Percentiles rank a stretch among this genome's conserved stretches.
Conservation (phyloP, 2,797 vertebrate genomes). For the Fratercula arctica region DNA sequence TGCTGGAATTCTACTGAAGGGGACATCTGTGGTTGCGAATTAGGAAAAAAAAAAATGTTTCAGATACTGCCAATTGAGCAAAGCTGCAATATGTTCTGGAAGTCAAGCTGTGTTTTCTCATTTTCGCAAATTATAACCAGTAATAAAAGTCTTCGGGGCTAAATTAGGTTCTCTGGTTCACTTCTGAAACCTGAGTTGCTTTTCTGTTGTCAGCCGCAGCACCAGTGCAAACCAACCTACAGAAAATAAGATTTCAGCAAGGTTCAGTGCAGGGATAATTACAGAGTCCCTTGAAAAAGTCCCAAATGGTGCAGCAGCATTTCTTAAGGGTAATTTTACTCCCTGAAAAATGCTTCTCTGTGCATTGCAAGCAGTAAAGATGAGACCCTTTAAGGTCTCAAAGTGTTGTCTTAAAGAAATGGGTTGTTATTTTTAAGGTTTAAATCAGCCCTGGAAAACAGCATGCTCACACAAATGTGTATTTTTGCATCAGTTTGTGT, state of each 20-base stretch:
- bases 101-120: constrained; percentile 41
- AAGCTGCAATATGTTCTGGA: constrained; percentile 33
- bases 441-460: not conserved
- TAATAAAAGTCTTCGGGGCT: not conserved
- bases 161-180: constrained; percentile 2
- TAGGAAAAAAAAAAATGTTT: not conserved
- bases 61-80: constrained; percentile 22
- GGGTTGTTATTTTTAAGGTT: not conserved
- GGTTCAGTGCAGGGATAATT: not conserved
- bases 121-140: not conserved
- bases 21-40: not conserved
- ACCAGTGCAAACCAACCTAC: not conserved
- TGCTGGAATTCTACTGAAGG: not conserved
- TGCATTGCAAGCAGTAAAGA: not conserved
- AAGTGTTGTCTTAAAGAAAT: not conserved
- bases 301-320: not conserved
- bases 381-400: not conserved
- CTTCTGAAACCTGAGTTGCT: not conserved
- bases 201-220: not conserved
- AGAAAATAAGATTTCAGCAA: not conserved
- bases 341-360: not conserved
- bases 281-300: not conserved
- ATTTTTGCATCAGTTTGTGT: not conserved
- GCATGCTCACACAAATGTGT: not conserved
- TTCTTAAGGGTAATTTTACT: not conserved